A percentile compares a stretch with the other conserved stretches of the same genome.
Conservation (phyloP, 2,888 invertebrate species). For the Protodeltote pygarga region DNA sequence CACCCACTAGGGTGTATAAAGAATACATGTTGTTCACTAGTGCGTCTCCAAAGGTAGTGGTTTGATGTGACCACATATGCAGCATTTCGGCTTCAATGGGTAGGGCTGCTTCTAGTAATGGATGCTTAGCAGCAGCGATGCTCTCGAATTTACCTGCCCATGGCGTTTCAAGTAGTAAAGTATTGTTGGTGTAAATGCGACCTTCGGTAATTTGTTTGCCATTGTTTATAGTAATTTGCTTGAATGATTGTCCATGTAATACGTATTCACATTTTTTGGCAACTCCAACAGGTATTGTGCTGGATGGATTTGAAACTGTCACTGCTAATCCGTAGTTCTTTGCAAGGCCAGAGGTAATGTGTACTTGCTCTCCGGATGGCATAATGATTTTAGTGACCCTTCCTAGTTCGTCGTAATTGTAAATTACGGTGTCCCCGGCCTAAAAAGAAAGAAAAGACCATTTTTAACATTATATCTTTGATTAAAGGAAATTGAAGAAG, state of each 20-base stretch:
- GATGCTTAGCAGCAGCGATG: constrained; percentile 93
- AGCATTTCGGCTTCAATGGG: constrained; percentile 96
- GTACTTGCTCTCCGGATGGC: constrained; percentile 96
- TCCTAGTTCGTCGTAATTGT: constrained; percentile 96
- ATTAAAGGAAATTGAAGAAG: not conserved
- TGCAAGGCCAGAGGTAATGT: constrained; percentile 92
- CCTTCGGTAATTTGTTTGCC: constrained; percentile 91
- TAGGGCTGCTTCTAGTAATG: constrained; percentile 92
- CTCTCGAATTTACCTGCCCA: constrained; percentile 92
- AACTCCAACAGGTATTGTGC: constrained; percentile 84
- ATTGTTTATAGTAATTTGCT: constrained; percentile 90
- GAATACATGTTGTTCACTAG: constrained; percentile 93
- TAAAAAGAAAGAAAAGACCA: constrained; percentile 69
- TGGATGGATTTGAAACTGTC: constrained; percentile 88
- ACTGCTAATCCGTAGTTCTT: constrained; percentile 92
- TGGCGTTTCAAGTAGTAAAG: constrained; percentile 91
- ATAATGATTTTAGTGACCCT: constrained; percentile 94
- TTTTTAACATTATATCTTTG: not conserved
- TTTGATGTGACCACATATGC: constrained; percentile 95
- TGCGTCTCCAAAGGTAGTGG: constrained; percentile 91
- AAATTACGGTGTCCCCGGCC: constrained; percentile 95
- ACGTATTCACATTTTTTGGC: constrained; percentile 87
- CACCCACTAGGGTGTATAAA: constrained; percentile 93
- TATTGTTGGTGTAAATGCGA: constrained; percentile 92
- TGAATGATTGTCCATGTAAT: constrained; percentile 88